Evolutionary conservation across 2,888 invertebrate genomes (phyloP).

Genomic region (Hypercompe scribonia): DNA sequence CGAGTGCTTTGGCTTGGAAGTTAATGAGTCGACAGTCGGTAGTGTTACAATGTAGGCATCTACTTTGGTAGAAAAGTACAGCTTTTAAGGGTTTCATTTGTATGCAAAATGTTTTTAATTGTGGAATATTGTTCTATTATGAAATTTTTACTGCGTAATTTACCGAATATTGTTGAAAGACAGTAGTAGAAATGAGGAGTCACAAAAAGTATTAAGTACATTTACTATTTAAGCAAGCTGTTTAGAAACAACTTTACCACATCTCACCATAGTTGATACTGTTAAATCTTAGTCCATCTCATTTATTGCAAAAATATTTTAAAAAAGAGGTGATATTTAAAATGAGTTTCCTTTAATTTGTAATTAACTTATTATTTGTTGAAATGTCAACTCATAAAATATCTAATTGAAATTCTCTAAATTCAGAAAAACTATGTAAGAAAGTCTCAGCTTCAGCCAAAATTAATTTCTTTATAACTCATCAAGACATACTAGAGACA

Average conservation of each 20-base stretch:
- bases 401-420: not conserved
- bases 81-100: not conserved
- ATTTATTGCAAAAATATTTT: not conserved
- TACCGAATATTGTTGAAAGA: not conserved
- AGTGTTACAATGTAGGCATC: constrained; percentile 63
- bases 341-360: not conserved
- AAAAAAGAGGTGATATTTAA: not conserved
- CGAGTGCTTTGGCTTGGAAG: constrained; percentile 70
- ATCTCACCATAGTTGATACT: not conserved
- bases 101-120: not conserved
- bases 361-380: not conserved
- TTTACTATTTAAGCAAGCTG: too few species aligned
- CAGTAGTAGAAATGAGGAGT: not conserved
- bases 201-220: too few species aligned
- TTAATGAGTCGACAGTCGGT: constrained; percentile 76
- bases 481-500: constrained; percentile 40
- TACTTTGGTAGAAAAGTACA: constrained; percentile 36
- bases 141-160: not conserved
- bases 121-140: not conserved
- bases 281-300: not conserved
- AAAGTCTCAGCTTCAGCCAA: constrained; percentile 5
- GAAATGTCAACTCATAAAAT: not conserved
- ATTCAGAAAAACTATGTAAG: not conserved
- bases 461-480: constrained; percentile 21
- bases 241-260: too few species aligned